Base-by-base conservation (phyloP, 2,888 invertebrate species). In the Steinernema carpocapsae region DNA sequence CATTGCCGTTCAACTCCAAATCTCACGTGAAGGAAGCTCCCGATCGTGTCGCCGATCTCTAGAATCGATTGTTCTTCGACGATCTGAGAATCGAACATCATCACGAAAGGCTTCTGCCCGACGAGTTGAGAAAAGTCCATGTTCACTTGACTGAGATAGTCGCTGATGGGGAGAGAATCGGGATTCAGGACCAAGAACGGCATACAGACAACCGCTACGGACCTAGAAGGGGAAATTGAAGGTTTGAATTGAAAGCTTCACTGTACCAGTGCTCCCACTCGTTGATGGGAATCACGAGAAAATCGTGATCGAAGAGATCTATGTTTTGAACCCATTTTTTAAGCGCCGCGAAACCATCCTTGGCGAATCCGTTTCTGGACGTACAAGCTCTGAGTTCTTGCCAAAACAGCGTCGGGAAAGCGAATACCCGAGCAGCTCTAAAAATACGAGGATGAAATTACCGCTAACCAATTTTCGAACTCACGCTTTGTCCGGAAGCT, bases 191-290 rank as follows among this genome's bases (percentile, higher is more conserved):
- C 64, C 32, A 64, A 79, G 79, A 80, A 83, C 22, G 83, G 83
- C 73, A 82, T 77, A 52, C 82, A 83, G 26, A 83, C 79, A 26
- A 83, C 74, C 14, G 78, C 80, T 56, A 83, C 72, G 7, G 83
- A 79, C 78, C 78, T 78, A 48, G 26, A 73, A 74, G n/a, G n/a
- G n/a, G n/a, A n/a, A n/a, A n/a, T n/a, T n/a, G n/a, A n/a, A n/a
- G n/a, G n/a, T n/a, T n/a, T n/a, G n/a, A n/a, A n/a, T n/a, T n/a
- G n/a, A n/a, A n/a, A n/a, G n/a, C n/a, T n/a, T n/a, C n/a, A n/a
- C 10, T n/a, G 3, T 43, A 81, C 85, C 85, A 85, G 75, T 85
- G 85, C 59, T 84, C 84, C 81, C 82, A 82, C 71, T 84, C 84
- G 70, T 84, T 83, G 70, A 85, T 80, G 3, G 85, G 85, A 22